Evolutionary conservation across 2,113 vertebrate species (phyloP), one percentile per base, ranked within the genome.

Genomic region (Smithornis capensis): DNA sequence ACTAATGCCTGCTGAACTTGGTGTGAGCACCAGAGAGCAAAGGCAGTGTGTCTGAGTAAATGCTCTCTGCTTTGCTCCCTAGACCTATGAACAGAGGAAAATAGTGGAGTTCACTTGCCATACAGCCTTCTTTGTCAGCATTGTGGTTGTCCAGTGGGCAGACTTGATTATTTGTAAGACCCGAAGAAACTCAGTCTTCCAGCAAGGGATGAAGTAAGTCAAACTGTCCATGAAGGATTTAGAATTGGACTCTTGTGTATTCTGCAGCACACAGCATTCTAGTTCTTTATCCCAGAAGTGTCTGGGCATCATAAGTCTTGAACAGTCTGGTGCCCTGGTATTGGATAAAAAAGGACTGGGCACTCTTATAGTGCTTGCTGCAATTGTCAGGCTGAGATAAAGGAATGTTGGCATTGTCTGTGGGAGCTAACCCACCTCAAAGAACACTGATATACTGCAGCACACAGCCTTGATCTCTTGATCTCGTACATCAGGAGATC

Each of bases 41-140:
- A 90, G 40, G 56, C 64, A 78, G 18, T 9, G 0, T 21, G 7
- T 63, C 56, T 80, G 38, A 95, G 75, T 0, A 0, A 83, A 33
- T 7, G 15, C 6, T 44, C 1, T n/a, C 23, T 74, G 14, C 57
- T 79, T 59, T 79, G 25, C 10, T 85, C 95, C 25, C 65, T 96
- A 99, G 98, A 99, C 98, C 18, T 99, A 99, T 0, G 98, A 99
- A 28, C 98, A 99, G 97, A 98, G 98, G 96, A 99, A 99, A 29
- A 98, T 98, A 9, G 98, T 99, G 95, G 98, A 99, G 92, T 99
- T 98, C 96, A 99, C 98, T 35, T 99, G 98, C 94, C 98, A 99
- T 77, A 99, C 98, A 1, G 97, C 98, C 37, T 99, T 99, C 98
- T 99, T 99, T 19, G 96, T 98, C 96, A 99, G 98, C 70, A 99